Base-by-base conservation (phyloP, 2,888 invertebrate genomes). In the Laothoe populi region DNA sequence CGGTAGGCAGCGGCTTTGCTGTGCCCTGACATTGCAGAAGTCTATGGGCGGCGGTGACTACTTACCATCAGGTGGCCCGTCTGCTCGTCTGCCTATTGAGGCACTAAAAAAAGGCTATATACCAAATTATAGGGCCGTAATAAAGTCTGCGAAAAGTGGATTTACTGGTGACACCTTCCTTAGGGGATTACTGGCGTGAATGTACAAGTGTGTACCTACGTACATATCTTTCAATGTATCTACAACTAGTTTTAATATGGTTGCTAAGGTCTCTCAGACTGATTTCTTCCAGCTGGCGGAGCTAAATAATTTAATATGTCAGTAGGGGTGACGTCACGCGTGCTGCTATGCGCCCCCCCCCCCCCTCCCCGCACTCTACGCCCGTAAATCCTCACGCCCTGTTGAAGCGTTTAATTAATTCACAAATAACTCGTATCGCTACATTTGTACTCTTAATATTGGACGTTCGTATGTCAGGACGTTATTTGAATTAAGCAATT, bases 371-470 rank as follows among this genome's bases (percentile, higher is more conserved):
- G 38, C 4, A 13, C 38, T 13, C 38, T 82, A 75, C 68, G 72
- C 74, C 76, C 83, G 87, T 90, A 88, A 88, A 88, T 88, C 84
- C 70, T 76, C 75, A 81, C 84, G 90, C 87, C 87, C 89, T 81
- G 91, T 89, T 91, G 88, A 78, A 60, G 74, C 76, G 79, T 86
- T 90, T 91, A 92, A 92, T 92, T 92, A 92, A 92, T 91, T 90
- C 84, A 79, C 84, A 83, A 86, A 88, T 85, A 81, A 48, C 58
- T 48, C 40, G 35, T 57, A 35, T 42, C 57, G 2, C 21, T 53
- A 49, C 11, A 35, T 63, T 63, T 48, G 11, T 42, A 19, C 8
- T 23, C 19, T 46, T 23, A 46, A 46, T 46, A 49, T 49, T 31
- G 26, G 35, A 53, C 19, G 35, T 35, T 53, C 49, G 10, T 46